phyloP scores from a whole-genome alignment of 2,797 vertebrate genomes.

The Thripadectes ignobilis region DNA sequence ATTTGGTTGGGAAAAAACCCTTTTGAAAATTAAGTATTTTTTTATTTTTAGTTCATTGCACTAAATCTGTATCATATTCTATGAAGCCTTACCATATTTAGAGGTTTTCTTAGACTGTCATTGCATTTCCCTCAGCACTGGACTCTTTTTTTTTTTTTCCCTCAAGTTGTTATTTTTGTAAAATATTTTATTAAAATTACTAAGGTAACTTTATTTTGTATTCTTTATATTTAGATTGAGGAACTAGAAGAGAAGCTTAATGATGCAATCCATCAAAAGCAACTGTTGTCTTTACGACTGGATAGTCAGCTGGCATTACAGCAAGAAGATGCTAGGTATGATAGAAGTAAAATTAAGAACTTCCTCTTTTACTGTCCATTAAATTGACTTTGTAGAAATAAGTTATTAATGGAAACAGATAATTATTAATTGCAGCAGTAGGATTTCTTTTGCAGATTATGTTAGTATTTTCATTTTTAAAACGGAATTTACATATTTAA shows the following conservation, averaged over 20 bases:
- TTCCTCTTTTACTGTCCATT: neutral
- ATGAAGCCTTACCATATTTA: neutral
- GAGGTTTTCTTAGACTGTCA: neutral
- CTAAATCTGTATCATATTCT: neutral
- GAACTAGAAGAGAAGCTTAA: constrained; percentile 95
- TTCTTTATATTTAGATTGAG: constrained; percentile 79
- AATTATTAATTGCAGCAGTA: neutral
- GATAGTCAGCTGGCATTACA: constrained; percentile 91
- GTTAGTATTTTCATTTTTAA: neutral
- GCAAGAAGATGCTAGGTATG: constrained; percentile 91
- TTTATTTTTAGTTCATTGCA: neutral
- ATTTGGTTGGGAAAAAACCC: neutral
- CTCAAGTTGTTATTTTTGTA: neutral
- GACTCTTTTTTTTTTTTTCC: neutral
- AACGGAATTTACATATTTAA: neutral
- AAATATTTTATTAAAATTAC: neutral
- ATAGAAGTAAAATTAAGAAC: neutral
- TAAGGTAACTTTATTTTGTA: neutral
- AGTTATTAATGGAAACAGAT: neutral
- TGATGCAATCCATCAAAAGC: constrained; percentile 92
- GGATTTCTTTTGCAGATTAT: neutral
- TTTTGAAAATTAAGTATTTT: neutral
- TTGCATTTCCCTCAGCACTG: neutral
- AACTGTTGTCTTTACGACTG: constrained; percentile 87
- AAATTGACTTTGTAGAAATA: neutral